These are phyloP conservation scores for Dicrurus megarhynchus DNA, from an alignment of 2,113 vertebrate genomes.

Conservation along the genomic window DNA sequence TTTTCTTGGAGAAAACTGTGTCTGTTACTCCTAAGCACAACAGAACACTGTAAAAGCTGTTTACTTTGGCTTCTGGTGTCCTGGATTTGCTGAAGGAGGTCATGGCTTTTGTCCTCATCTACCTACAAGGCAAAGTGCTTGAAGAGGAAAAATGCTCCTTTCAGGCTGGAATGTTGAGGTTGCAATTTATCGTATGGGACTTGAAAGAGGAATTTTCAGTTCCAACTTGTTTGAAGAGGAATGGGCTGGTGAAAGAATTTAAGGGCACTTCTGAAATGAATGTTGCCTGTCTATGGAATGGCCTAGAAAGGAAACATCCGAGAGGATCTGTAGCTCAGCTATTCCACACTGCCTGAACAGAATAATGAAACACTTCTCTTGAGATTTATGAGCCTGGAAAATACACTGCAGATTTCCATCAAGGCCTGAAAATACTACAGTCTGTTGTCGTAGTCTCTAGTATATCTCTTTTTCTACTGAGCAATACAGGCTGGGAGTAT, in stretches of 20 bases:
- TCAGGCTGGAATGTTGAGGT: conserved; percentile 41
- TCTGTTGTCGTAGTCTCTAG: background rate
- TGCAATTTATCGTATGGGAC: background rate
- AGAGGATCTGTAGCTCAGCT: conserved; percentile 68
- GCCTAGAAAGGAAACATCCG: conserved; percentile 57
- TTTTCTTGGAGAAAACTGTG: background rate
- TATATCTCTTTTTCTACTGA: conserved; percentile 13
- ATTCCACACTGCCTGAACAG: conserved; percentile 56
- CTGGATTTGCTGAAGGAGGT: background rate
- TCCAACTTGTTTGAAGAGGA: conserved; percentile 61
- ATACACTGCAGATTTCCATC: conserved; percentile 62
- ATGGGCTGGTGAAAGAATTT: conserved; percentile 68
- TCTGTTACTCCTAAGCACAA: background rate
- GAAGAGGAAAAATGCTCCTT: conserved; percentile 50
- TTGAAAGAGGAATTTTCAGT: conserved; percentile 65
- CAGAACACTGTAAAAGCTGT: background rate
- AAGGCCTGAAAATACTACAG: conserved; percentile 23
- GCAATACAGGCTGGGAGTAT: background rate
- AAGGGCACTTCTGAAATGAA: conserved; percentile 59
- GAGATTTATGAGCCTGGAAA: conserved; percentile 72
- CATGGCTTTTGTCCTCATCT: conserved; percentile 4
- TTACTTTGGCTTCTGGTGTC: background rate
- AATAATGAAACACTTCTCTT: conserved; percentile 79
- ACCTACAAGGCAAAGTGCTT: conserved; percentile 12
- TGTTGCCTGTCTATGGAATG: conserved; percentile 55